Base-by-base conservation (phyloP, 64 coral and sea anemone species). In the Stichodactyla helianthus region DNA sequence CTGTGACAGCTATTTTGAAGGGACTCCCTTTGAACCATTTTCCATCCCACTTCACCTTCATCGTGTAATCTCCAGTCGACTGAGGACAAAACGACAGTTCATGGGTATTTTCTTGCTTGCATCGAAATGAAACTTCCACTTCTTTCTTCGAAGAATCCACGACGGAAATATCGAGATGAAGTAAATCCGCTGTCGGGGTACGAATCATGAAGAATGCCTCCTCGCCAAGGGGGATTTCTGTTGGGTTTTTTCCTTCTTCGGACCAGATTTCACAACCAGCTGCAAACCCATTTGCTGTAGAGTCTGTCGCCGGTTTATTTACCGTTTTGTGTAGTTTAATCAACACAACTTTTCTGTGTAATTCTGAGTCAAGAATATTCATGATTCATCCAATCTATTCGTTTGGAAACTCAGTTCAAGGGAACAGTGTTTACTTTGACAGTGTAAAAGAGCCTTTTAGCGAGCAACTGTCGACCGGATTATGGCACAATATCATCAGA, bases 271-370 rank as follows among this genome's bases (percentile, higher is more conserved):
- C 78, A 81, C 78, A 81, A 14, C 26, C 78, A 28, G 31, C 6
- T 51, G 52, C 52, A 81, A 81, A 51, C 7, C n/a, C 78, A 52
- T 50, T 51, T 17, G 11, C 16, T 16, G 50, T 20, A n/a, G 78
- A 5, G 4, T 31, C 68, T 27, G 68, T 23, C 6, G 68, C 25
- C 10, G 20, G 22, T 74, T 74, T 74, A 23, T 28, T 74, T 74
- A n/a, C 19, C 20, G 68, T 52, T 81, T 81, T 51, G 78, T 81
- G 35, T 18, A 81, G 50, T 20, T 81, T 81, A 8, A 81, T 81
- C 17, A 81, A 16, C 6, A 81, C 78, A 51, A 81, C 50, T 81
- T 81, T 81, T 53, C 78, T 14, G 78, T 81, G 78, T 7, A 81
- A 22, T 20, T 81, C 78, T 4, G 78, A 81, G 6, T 22, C 17